Evolutionary conservation across 2,797 vertebrate species (phyloP).

Genomic region (Rhadinocentrus ornatus): DNA sequence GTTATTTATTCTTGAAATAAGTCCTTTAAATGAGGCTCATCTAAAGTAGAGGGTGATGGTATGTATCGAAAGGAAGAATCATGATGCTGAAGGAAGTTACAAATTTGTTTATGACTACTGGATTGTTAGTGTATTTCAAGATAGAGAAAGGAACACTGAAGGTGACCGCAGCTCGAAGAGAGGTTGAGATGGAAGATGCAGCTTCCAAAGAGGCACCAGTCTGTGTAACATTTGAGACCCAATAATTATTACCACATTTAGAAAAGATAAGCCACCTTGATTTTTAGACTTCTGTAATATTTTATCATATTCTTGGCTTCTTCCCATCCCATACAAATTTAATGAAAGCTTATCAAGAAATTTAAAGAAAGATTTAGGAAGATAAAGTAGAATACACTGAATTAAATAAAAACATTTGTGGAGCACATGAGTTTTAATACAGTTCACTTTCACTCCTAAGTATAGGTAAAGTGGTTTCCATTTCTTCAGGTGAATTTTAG

Average conservation of each 20-base stretch:
- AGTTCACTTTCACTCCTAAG: not conserved
- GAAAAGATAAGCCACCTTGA: slow-evolving; percentile 1
- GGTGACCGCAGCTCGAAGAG: too few relatives aligned
- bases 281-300: not conserved
- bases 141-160: too few relatives aligned
- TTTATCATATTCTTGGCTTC: not conserved
- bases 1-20: too few relatives aligned
- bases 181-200: too few relatives aligned
- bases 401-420: not conserved
- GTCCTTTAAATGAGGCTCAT: too few relatives aligned
- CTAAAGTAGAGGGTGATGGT: too few relatives aligned
- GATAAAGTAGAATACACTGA: not conserved
- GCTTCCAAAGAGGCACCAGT: slow-evolving; percentile 4
- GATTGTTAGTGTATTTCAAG: too few relatives aligned
- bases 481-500: not conserved
- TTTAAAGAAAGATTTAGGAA: slow-evolving; percentile 1
- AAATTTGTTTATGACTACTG: too few relatives aligned
- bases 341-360: slow-evolving; percentile 1
- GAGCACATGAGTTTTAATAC: not conserved
- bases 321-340: slow-evolving; percentile 5
- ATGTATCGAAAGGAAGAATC: too few relatives aligned
- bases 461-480: not conserved
- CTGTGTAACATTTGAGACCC: not conserved
- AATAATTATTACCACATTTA: not conserved
- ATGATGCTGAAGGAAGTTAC: too few relatives aligned